Evolutionary conservation across 2,797 vertebrate species (phyloP).

Genomic region (Enteromius mattozi): DNA sequence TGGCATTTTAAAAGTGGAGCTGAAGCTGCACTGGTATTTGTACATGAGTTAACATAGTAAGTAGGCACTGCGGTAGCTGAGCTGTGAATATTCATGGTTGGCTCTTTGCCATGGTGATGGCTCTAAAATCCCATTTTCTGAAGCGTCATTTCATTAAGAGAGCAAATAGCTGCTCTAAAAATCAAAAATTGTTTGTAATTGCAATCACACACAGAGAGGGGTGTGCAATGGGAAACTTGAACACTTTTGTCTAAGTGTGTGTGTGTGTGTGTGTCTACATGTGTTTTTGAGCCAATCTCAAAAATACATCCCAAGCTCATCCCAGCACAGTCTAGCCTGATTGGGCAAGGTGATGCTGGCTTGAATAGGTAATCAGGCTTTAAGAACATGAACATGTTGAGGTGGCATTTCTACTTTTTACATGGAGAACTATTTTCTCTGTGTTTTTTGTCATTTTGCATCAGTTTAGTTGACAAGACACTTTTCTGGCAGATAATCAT

Average conservation of each 20-base stretch:
- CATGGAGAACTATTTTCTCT: not conserved
- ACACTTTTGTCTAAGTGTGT: not conserved
- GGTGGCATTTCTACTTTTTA: not conserved
- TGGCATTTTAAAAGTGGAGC: constrained; percentile 44
- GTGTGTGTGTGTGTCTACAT: not conserved
- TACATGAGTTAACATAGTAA: constrained; percentile 62
- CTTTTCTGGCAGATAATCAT: not conserved
- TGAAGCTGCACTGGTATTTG: constrained; percentile 39
- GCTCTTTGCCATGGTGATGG: constrained; percentile 41
- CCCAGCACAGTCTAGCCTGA: constrained; percentile 46
- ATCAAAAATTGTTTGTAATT: constrained; percentile 63
- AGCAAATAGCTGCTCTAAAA: constrained; percentile 41
- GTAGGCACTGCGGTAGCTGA: constrained; percentile 56
- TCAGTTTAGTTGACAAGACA: not conserved
- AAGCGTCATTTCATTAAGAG: constrained; percentile 68
- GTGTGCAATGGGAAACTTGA: constrained; percentile 5
- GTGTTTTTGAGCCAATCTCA: constrained; percentile 26
- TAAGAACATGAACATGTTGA: not conserved
- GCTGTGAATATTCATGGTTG: constrained; percentile 68
- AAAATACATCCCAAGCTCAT: no score
- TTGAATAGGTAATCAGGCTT: constrained; percentile 64
- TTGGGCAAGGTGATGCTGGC: constrained; percentile 50
- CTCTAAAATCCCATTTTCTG: constrained; percentile 58
- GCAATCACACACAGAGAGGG: constrained; percentile 27
- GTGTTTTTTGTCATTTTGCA: not conserved